Conservation (phyloP, 2,888 invertebrate genomes). For the Caenorhabditis angaria region DNA sequence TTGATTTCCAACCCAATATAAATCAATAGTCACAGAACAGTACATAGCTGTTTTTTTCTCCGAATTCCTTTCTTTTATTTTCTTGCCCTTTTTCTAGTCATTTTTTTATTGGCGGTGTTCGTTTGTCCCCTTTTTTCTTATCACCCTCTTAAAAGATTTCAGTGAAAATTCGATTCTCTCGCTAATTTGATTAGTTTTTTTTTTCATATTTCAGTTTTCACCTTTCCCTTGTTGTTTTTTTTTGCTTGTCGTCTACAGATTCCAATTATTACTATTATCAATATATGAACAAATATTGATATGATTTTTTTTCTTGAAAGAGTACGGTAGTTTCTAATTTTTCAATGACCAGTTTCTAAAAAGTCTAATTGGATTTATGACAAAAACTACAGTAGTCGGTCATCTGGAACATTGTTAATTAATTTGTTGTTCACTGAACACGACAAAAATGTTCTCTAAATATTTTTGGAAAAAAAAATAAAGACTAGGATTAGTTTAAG, state of each 20-base stretch:
- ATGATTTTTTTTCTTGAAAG: too few relatives aligned
- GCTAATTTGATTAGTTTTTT: conserved; percentile 2
- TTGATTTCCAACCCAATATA: background rate
- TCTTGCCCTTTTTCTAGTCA: background rate
- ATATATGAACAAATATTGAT: too few relatives aligned
- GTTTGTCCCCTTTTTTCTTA: background rate
- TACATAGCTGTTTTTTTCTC: background rate
- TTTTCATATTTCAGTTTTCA: background rate
- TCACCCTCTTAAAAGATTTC: background rate
- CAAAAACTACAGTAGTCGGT: background rate
- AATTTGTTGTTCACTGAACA: background rate
- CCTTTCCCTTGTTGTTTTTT: background rate
- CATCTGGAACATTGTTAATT: conserved; percentile 2
- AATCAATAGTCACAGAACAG: background rate
- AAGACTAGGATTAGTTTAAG: background rate
- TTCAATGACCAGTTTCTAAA: too few relatives aligned
- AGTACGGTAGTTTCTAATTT: too few relatives aligned
- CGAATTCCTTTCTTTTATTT: background rate
- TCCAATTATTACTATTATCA: too few relatives aligned
- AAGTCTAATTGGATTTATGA: background rate
- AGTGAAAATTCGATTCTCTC: background rate
- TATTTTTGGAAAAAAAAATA: too few relatives aligned
- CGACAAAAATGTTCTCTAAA: too few relatives aligned
- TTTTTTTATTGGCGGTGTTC: background rate
- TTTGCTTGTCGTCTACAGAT: background rate